Evolutionary conservation across 2,113 vertebrate genomes (phyloP).

Genomic region (Hippoglossus stenolepis): DNA sequence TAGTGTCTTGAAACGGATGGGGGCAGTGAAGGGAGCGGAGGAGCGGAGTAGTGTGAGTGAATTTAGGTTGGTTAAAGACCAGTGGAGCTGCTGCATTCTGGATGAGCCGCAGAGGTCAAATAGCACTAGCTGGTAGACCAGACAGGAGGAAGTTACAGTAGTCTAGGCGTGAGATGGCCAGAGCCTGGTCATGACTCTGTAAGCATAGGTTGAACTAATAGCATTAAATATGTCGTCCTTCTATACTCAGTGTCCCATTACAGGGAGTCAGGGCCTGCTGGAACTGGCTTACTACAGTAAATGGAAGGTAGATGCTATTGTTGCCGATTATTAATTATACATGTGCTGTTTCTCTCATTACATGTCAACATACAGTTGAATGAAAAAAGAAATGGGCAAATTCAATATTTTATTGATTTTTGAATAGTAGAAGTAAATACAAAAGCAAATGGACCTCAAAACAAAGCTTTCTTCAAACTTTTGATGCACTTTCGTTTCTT

Average conservation of each 20-base stretch:
- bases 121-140: too few relatives aligned
- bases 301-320: neutral
- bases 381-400: neutral
- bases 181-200: neutral
- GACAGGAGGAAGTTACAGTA: too few relatives aligned
- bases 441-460: neutral
- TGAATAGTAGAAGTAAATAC: neutral
- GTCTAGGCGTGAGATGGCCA: too few relatives aligned
- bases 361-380: neutral
- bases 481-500: neutral
- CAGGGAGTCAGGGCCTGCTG: neutral
- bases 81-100: too few relatives aligned
- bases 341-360: neutral
- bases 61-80: too few relatives aligned
- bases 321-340: neutral
- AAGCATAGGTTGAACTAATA: neutral
- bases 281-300: neutral
- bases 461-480: neutral
- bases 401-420: neutral
- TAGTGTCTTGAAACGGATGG: too few relatives aligned
- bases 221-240: neutral
- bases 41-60: too few relatives aligned
- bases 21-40: too few relatives aligned
- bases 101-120: too few relatives aligned
- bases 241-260: neutral